Evolutionary conservation across 2,888 invertebrate genomes (phyloP), one percentile per base, ranked within the genome.

Genomic region (Seira sanloemensis): DNA sequence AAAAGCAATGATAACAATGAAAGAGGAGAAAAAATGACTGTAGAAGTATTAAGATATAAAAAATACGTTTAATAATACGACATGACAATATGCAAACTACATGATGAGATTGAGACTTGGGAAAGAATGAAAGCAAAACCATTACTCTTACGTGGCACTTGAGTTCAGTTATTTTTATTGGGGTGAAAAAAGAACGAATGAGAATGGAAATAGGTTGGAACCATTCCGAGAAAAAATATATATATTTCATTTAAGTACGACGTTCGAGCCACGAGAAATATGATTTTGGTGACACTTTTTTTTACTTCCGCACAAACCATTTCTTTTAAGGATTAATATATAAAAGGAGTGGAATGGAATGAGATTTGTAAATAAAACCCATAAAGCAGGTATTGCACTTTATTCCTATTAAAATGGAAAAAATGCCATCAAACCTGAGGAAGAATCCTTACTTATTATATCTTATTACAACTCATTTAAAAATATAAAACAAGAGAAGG

Each of bases 241-340:
- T n/a, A 37, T 37, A 37, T 37, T 37, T 37, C 37, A 37, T 37
- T 37, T 37, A 37, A 12, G 4, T 37, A 37, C 37, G 37, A 37
- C n/a, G n/a, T n/a, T n/a, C n/a, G 12, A 37, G 37, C 19, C 16
- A 21, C 27, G 19, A 54, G 21, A 19, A 46, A 21, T 12, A 37
- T 72, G 72, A 54, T 18, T 74, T 72, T 58, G 27, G 76, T 76
- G 76, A 76, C 76, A 76, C 46, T 76, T 76, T 37, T 76, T 65
- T 21, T 18, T 19, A 26, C 12, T 69, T 69, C 37, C 26, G 19
- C 9, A 19, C n/a, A 19, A 4, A 12, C 46, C 58, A 24, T 73
- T 73, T 18, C 24, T 16, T 25, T 50, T 37, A 37, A 37, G 12
- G 37, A 73, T 54, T 73, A 73, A 54, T 46, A 24, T 12, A 5